These are phyloP conservation scores for Amphiprion clarkii DNA, from an alignment of 2,797 vertebrate genomes.

Conservation along the genomic window DNA sequence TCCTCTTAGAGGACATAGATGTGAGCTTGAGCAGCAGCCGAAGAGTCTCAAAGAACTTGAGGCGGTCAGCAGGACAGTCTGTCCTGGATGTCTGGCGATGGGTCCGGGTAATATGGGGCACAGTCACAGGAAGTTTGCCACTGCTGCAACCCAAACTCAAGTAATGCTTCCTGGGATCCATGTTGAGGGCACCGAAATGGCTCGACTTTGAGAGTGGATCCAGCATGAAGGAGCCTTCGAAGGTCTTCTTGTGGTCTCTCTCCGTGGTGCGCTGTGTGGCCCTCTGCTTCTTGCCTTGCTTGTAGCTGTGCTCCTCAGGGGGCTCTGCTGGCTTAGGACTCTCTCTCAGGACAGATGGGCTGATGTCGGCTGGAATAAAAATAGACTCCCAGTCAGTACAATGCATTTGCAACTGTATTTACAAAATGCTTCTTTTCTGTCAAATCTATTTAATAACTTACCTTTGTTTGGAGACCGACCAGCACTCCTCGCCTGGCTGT, in stretches of 20 bases:
- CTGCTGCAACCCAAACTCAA: slow-evolving; percentile 97
- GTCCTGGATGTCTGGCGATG: slow-evolving; percentile 97
- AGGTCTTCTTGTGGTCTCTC: slow-evolving; percentile 95
- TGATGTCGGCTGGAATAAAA: slow-evolving; percentile 58
- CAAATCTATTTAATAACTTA: slow-evolving; percentile 42
- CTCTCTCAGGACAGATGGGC: slow-evolving; percentile 82
- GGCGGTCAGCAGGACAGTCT: slow-evolving; percentile 96
- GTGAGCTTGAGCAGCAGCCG: slow-evolving; percentile 98
- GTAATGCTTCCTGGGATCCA: slow-evolving; percentile 98
- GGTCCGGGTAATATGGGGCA: slow-evolving; percentile 92
- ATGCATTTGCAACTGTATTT: background rate
- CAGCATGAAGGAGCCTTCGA: slow-evolving; percentile 94
- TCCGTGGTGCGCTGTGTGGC: slow-evolving; percentile 90
- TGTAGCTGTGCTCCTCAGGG: slow-evolving; percentile 91
- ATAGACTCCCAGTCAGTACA: slow-evolving; percentile 18
- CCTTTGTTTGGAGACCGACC: slow-evolving; percentile 88
- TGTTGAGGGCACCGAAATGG: slow-evolving; percentile 89
- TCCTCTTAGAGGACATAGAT: slow-evolving; percentile 99
- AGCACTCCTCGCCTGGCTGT: slow-evolving; percentile 77
- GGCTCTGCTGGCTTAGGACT: slow-evolving; percentile 83
- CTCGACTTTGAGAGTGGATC: slow-evolving; percentile 91
- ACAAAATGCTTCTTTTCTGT: background rate
- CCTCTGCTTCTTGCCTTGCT: slow-evolving; percentile 93
- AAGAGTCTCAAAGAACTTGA: slow-evolving; percentile 99
- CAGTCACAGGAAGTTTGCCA: slow-evolving; percentile 92